Conservation (phyloP, 2,888 invertebrate species). For the Scrobipalpa costella region DNA sequence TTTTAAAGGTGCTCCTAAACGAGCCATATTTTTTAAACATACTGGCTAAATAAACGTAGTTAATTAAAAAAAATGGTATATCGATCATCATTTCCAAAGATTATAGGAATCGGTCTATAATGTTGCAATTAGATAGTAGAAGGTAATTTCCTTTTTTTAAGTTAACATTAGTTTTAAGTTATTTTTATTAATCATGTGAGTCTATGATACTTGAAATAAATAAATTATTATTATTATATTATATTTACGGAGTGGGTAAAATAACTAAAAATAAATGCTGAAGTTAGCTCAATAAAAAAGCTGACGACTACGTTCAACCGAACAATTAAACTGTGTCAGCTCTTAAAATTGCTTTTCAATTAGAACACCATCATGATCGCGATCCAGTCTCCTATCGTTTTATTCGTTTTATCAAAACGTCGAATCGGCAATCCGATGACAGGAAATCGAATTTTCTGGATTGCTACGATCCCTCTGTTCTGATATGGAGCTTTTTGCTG, state of each 20-base stretch:
- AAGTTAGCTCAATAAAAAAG: not conserved
- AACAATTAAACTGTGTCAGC: constrained; percentile 1
- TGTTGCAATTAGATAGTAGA: too few relatives aligned
- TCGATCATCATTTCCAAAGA: too few relatives aligned
- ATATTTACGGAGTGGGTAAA: too few relatives aligned
- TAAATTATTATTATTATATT: too few relatives aligned
- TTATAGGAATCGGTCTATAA: too few relatives aligned
- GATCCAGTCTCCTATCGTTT: not conserved
- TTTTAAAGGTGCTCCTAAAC: not conserved
- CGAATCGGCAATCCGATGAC: not conserved
- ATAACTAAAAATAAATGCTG: not conserved
- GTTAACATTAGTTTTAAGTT: too few relatives aligned
- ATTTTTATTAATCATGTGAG: too few relatives aligned
- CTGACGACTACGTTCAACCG: constrained; percentile 1
- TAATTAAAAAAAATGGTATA: too few relatives aligned
- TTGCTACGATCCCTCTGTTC: not conserved
- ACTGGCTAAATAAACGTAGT: too few relatives aligned
- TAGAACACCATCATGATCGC: not conserved
- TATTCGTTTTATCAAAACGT: not conserved
- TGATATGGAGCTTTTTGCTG: not conserved
- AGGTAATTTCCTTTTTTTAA: too few relatives aligned
- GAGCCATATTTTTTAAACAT: too few relatives aligned
- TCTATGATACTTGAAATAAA: too few relatives aligned
- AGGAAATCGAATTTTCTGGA: constrained; percentile 11
- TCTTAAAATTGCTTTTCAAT: constrained; percentile 23